phyloP scores from a whole-genome alignment of 2,888 invertebrate species.

The Chaitophorus viminalis region DNA sequence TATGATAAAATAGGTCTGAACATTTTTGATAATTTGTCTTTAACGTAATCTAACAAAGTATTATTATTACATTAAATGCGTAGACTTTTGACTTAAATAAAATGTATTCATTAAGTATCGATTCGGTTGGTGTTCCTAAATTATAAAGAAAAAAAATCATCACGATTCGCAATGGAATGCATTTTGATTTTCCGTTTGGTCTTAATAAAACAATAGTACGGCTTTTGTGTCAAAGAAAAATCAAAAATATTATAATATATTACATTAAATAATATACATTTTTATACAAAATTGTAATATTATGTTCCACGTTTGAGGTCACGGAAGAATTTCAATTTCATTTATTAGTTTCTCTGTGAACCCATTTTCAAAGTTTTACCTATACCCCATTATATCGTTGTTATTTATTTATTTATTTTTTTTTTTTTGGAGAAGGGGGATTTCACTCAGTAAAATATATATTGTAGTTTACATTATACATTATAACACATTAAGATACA shows the following conservation, averaged over 20 bases:
- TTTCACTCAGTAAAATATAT: too few relatives aligned
- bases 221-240: not conserved
- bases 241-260: conserved; percentile 1
- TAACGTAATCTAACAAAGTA: too few relatives aligned
- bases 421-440: not conserved
- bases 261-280: not conserved
- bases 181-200: not conserved
- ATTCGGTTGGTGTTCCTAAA: not conserved
- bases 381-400: not conserved
- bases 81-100: too few relatives aligned
- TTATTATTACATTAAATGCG: too few relatives aligned
- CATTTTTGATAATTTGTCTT: too few relatives aligned
- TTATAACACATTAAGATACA: not conserved
- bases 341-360: conserved; percentile 36
- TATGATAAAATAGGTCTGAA: too few relatives aligned
- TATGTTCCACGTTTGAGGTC: conserved; percentile 7
- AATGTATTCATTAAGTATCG: not conserved
- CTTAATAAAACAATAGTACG: not conserved
- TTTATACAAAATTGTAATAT: not conserved
- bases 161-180: not conserved
- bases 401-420: conserved; percentile 12
- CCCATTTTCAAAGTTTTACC: not conserved
- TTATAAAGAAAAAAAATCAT: not conserved
- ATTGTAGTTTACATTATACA: not conserved
- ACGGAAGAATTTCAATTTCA: conserved; percentile 50